Percentiles rank a stretch among this genome's conserved stretches.
phyloP scores from a whole-genome alignment of 2,888 invertebrate genomes.

The Drosophila macrospina region DNA sequence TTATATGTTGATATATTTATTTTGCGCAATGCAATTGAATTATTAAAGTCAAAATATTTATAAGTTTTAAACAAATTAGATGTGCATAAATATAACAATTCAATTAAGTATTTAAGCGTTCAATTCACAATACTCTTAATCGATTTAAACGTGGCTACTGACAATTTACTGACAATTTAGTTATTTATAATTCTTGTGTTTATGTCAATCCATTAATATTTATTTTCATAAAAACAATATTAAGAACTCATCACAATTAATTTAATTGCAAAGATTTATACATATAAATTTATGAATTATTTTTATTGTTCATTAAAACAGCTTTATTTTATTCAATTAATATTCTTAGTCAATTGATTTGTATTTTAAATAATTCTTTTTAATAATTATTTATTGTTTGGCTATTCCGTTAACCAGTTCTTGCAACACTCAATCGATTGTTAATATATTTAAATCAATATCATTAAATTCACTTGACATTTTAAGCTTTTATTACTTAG shows the following conservation, averaged over 20 bases:
- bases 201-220: background rate
- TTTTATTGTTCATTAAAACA: background rate
- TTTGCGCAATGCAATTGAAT: background rate
- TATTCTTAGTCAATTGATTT: background rate
- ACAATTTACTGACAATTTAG: background rate
- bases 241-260: background rate
- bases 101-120: background rate
- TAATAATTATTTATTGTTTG: slow-evolving; percentile 3
- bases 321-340: slow-evolving; percentile 4
- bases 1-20: background rate
- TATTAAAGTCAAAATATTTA: background rate
- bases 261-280: background rate
- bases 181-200: background rate
- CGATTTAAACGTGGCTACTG: too few relatives aligned
- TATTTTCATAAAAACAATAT: background rate
- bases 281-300: background rate
- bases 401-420: slow-evolving; percentile 23
- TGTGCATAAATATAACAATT: background rate
- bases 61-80: too few relatives aligned
- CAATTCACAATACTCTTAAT: background rate
- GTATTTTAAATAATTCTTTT: background rate
- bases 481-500: slow-evolving; percentile 21
- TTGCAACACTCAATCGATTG: background rate
- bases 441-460: slow-evolving; percentile 32
- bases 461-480: slow-evolving; percentile 27